Conservation (phyloP, 2,888 invertebrate genomes). For the Loripinus fragilis region DNA sequence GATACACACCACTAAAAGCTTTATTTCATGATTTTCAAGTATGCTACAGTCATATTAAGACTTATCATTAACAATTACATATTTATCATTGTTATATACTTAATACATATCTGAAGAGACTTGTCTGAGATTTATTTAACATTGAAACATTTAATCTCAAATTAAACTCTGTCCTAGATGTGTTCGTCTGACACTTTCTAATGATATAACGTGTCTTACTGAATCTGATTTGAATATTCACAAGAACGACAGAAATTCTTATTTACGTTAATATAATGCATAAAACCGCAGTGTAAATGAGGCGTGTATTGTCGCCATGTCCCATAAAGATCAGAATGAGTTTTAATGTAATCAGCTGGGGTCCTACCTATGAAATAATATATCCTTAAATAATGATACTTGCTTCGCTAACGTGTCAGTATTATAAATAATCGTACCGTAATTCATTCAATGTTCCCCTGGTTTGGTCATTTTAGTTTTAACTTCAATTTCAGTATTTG, state of each 20-base stretch:
- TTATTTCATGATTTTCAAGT: no score
- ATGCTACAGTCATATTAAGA: no score
- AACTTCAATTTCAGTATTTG: no score
- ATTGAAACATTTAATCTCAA: no score
- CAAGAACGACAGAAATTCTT: background rate
- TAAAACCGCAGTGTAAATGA: slow-evolving; percentile 8
- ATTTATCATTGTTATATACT: no score
- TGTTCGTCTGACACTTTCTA: no score
- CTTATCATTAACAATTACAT: no score
- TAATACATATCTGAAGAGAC: no score
- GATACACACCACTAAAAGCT: no score
- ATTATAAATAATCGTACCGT: slow-evolving; percentile 11
- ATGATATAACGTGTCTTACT: background rate
- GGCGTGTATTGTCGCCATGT: slow-evolving; percentile 14
- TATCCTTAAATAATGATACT: slow-evolving; percentile 19
- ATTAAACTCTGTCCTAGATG: no score
- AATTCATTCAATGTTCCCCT: slow-evolving; percentile 1
- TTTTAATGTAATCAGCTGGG: slow-evolving; percentile 20
- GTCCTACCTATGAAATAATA: slow-evolving; percentile 10
- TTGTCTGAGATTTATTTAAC: no score
- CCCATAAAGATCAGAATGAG: slow-evolving; percentile 12
- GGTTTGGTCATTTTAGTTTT: slow-evolving; percentile 2
- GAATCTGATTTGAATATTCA: background rate
- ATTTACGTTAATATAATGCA: slow-evolving; percentile 16
- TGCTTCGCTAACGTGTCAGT: slow-evolving; percentile 1